Evolutionary conservation across 2,888 invertebrate species (phyloP).

Genomic region (Chironomus riparius): DNA sequence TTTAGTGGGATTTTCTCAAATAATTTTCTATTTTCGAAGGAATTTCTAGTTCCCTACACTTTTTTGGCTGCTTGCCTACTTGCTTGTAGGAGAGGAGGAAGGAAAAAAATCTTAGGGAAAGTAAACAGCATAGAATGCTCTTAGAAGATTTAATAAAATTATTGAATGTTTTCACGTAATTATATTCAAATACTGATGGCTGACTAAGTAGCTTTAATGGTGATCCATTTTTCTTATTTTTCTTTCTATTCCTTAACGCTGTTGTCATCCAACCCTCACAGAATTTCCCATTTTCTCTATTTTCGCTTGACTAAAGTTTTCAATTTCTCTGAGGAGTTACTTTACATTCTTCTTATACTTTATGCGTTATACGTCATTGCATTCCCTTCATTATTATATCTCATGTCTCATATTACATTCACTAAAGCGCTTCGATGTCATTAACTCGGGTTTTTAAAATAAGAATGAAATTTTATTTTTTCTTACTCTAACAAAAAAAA

Average conservation of each 20-base stretch:
- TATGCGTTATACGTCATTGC: not conserved
- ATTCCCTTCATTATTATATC: not conserved
- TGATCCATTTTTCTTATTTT: not conserved
- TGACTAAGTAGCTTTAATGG: slow-evolving; percentile 23
- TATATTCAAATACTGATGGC: slow-evolving; percentile 13
- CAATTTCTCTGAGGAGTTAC: slow-evolving; percentile 19
- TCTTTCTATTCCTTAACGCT: no score
- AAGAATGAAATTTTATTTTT: no score
- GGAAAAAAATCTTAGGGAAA: not conserved
- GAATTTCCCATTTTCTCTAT: not conserved
- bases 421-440: not conserved
- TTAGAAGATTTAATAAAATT: slow-evolving; percentile 24
- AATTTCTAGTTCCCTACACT: not conserved
- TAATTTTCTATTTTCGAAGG: not conserved
- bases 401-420: not conserved
- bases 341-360: not conserved
- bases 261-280: not conserved
- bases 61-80: not conserved
- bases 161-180: slow-evolving; percentile 27
- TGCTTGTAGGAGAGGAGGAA: not conserved
- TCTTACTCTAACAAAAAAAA: not conserved
- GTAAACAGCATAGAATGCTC: slow-evolving; percentile 11
- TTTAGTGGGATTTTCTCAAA: slow-evolving; percentile 11
- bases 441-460: not conserved
- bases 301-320: not conserved